Base-by-base conservation (phyloP, 2,888 invertebrate species). In the Meiosimyza platycephala region DNA sequence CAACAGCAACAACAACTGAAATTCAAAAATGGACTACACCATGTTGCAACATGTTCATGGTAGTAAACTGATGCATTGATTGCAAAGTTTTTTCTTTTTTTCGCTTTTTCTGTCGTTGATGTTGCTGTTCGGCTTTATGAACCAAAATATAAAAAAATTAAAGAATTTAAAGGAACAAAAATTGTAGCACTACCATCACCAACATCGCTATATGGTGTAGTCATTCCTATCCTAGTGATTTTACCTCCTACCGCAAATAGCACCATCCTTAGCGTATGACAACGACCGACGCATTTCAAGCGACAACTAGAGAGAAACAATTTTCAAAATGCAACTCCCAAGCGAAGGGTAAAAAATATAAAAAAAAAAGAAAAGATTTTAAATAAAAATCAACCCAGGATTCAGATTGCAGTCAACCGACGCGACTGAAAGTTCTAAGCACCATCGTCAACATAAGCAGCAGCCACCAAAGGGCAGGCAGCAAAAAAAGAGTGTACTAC, bases 251-350 rank as follows among this genome's bases (percentile, higher is more conserved):
- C 40, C 40, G 40, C 40, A 40, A 40, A 40, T 40, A 2, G 11
- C 55, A 12, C 55, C 22, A 22, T n/a, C 40, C 33, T 33, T n/a
- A 33, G 33, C 60, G n/a, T 60, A 40, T 62, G 60, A 62, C 60
- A 62, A 62, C 40, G 40, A 40, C 40, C 40, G 40, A 40, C 60
- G 47, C 47, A 62, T 62, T 33, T 33, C 28, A 57, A 57, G 55
- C 33, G 60, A 60, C 60, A 60, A 60, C 60, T 33, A 7, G 60
- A 60, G 60, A 60, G 60, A 62, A 62, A 62, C 40, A 62, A 62
- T 62, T 62, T 62, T 40, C 60, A 40, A 62, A 62, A 62, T 62
- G 60, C 60, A 62, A 16, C 60, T 11, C n/a, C n/a, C 13, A 62
- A n/a, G 40, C 60, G 15, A 40, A 60, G 40, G 40, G 9, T 40